Conservation (phyloP, 2,113 vertebrate genomes). For the Aphyosemion australe region DNA sequence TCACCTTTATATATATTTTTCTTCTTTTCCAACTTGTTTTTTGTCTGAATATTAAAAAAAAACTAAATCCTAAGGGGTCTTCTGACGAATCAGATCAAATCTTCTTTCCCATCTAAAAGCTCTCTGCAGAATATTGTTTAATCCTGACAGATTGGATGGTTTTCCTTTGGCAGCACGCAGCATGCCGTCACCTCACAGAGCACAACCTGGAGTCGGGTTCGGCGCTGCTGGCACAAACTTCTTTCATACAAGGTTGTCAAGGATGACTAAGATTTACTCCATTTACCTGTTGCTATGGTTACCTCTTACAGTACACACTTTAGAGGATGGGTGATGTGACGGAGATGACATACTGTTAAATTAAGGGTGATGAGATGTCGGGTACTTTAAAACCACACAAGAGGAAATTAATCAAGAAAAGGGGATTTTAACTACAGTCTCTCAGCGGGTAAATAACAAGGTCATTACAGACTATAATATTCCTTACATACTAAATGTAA, state of each 20-base stretch:
- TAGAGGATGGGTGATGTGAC: not conserved
- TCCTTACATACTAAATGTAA: not conserved
- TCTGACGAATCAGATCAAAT: conserved; percentile 5
- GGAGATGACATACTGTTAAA: conserved; percentile 2
- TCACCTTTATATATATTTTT: conserved; percentile 14
- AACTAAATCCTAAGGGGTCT: not conserved
- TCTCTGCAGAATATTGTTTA: conserved; percentile 12
- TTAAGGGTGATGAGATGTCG: not conserved
- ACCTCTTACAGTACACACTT: conserved; percentile 6
- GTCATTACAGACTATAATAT: conserved; percentile 1
- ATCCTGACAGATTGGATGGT: conserved; percentile 38
- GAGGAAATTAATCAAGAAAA: not conserved
- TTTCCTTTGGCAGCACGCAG: conserved; percentile 47
- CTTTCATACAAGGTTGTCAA: conserved; percentile 14
- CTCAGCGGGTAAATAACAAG: not conserved
- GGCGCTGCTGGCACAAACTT: conserved; percentile 24
- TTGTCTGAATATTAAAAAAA: not conserved
- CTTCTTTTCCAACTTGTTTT: not conserved
- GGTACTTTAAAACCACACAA: conserved; percentile 8
- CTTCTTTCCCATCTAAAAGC: conserved; percentile 5
- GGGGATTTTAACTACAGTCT: not conserved
- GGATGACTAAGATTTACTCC: conserved; percentile 15
- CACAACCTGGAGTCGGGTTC: conserved; percentile 39
- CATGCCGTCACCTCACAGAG: conserved; percentile 34
- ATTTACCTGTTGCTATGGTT: conserved; percentile 37